Conservation (phyloP, 1,140 invertebrate genomes). For the Ruditapes philippinarum region DNA sequence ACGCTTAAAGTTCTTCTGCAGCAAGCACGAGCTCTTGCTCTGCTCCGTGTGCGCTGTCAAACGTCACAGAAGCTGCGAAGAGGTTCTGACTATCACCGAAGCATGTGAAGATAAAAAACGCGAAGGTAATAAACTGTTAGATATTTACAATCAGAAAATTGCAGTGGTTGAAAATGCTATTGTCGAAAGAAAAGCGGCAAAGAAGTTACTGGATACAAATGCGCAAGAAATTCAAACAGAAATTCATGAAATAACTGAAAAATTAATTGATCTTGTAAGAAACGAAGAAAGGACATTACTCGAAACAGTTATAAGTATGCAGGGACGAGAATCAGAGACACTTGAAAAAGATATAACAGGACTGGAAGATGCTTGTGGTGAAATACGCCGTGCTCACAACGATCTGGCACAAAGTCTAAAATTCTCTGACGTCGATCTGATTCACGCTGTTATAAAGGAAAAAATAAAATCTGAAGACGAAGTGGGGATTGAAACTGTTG, state of each 20-base stretch:
- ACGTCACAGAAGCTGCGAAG: conserved; percentile 57
- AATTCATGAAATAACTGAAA: conserved; percentile 58
- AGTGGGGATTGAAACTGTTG: conserved; percentile 35
- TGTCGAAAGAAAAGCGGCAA: conserved; percentile 59
- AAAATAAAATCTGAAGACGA: conserved; percentile 44
- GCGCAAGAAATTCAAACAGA: conserved; percentile 62
- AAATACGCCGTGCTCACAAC: conserved; percentile 20
- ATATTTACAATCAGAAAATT: conserved; percentile 37
- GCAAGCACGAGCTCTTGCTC: conserved; percentile 53
- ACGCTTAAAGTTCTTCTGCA: conserved; percentile 64
- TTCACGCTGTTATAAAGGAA: conserved; percentile 62
- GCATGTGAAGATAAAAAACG: conserved; percentile 57
- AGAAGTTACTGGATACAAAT: conserved; percentile 57
- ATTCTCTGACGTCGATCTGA: conserved; percentile 52
- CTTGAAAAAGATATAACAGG: conserved; percentile 51
- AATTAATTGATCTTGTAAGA: conserved; percentile 61
- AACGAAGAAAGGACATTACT: conserved; percentile 48
- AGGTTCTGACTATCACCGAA: conserved; percentile 51
- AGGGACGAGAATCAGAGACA: conserved; percentile 31
- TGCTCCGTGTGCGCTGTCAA: conserved; percentile 67
- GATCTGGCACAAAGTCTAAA: conserved; percentile 33
- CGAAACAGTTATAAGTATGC: conserved; percentile 50
- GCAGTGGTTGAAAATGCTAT: conserved; percentile 50
- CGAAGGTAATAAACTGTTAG: conserved; percentile 54
- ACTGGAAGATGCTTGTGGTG: conserved; percentile 26